Base-by-base conservation (phyloP, 2,888 invertebrate genomes). In the Microplitis manilae region DNA sequence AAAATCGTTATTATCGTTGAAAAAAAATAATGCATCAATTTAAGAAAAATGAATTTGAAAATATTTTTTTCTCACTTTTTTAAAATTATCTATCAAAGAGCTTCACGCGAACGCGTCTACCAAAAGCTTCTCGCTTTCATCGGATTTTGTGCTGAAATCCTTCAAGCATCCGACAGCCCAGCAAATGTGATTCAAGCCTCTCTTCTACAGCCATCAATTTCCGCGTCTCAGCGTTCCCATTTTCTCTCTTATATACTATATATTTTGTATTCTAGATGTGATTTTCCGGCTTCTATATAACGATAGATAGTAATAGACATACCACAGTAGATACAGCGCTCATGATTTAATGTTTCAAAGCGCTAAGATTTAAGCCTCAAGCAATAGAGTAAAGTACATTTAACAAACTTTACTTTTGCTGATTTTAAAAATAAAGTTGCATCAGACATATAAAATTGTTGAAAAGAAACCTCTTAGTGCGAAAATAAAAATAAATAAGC, bases 151-250 rank as follows among this genome's bases (percentile, higher is more conserved):
- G 73, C 62, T 62, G 20, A 40, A 64, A 74, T 74, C 65, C 77
- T 77, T 50, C 73, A 61, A 64, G 60, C 68, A 77, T 65, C 67
- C 65, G 70, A 67, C 77, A 73, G 67, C 65, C 40, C 65, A 60
- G 74, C 65, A 77, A 77, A 77, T 77, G 73, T 62, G 73, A 77
- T 77, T 77, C 77, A 65, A 60, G 9, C 39, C 61, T 71, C 67
- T 64, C 76, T 30, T 30, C 30, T 61, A 68, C 50, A 50, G 74
- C 65, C 70, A 68, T 77, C 77, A 73, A 77, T 77, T 77, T 73
- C 64, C 73, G 61, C 41, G 40, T 61, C 72, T 59, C 60, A 30
- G 50, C 40, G 64, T 61, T 40, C 30, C 50, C 73, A 77, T 77
- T 61, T 68, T 41, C 68, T 62, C 17, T 39, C 7, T 17, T 38